Conservation (phyloP, 2,797 vertebrate species). For the Heliangelus exortis region DNA sequence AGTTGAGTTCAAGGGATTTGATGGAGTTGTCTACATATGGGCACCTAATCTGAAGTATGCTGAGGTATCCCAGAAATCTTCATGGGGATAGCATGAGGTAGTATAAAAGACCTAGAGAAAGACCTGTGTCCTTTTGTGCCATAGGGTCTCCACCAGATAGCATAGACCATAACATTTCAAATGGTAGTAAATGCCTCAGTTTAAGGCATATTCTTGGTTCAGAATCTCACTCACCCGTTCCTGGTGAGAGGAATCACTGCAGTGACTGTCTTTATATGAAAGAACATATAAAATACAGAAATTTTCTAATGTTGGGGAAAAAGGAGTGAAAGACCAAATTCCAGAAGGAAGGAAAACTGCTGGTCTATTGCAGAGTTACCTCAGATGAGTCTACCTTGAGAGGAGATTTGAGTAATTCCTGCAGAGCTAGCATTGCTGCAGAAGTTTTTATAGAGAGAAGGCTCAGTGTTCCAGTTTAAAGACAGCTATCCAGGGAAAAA, state of each 20-base stretch:
- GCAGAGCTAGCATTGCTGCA: not conserved
- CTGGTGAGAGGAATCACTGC: not conserved
- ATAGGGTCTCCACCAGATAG: not conserved
- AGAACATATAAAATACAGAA: not conserved
- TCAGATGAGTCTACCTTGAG: not conserved
- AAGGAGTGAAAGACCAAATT: not conserved
- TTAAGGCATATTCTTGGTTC: not conserved
- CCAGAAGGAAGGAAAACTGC: not conserved
- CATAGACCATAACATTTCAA: not conserved
- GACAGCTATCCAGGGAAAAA: not conserved
- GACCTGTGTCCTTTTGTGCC: not conserved
- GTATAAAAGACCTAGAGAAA: not conserved
- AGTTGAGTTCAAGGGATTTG: not conserved
- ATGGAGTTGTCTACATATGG: not conserved
- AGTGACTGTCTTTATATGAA: not conserved
- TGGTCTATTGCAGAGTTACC: not conserved
- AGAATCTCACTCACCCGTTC: not conserved
- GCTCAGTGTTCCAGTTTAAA: not conserved
- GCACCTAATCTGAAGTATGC: not conserved
- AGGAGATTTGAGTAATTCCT: not conserved
- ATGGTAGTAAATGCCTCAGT: not conserved
- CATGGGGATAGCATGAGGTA: not conserved
- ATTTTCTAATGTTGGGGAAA: not conserved
- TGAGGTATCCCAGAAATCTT: not conserved
- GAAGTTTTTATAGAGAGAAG: not conserved